Evolutionary conservation across 2,797 vertebrate genomes (phyloP), one percentile per base, ranked within the genome.

Genomic region (Taeniopygia guttata): DNA sequence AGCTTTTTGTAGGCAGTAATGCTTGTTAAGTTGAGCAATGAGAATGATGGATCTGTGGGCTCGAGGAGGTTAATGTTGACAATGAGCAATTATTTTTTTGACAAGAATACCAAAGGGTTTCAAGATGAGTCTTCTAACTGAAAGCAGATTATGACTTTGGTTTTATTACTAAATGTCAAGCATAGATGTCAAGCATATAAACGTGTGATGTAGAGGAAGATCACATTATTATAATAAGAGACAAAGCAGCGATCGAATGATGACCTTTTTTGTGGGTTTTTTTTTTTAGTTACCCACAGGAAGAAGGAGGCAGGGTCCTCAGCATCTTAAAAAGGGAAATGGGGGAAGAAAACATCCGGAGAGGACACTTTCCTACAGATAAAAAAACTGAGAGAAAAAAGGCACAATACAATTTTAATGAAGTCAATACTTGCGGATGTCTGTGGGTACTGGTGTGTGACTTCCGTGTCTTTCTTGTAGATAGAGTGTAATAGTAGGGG

Each of bases 151-250:
- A 95, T 90, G 85, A 91, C 90, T 96, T 95, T 87, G 82, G 84
- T 97, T 98, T 97, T 96, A 97, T 96, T 97, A 88, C 80, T 97
- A 92, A 96, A 97, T 97, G 92, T 96, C 95, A 94, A 67, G 72
- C 72, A 72, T 97, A 96, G 97, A 93, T 96, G 93, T 96, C 95
- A 95, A 95, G 92, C 94, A 95, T 96, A 96, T 91, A 96, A 97
- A 96, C 43, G 59, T 96, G 88, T 89, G 92, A 93, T 91, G 72
- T 77, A 96, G 90, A 97, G 81, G 90, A 96, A 96, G 93, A 96
- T 92, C 48, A 86, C 96, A 96, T 96, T 97, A 97, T 95, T 97
- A 90, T 83, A 96, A 95, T 70, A 87, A 90, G 89, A 97, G 94
- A 96, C 87, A 96, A 96, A 96, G 93, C 88, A 94, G 95, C 95